Conservation (phyloP, 2,113 vertebrate species). For the Strix uralensis region DNA sequence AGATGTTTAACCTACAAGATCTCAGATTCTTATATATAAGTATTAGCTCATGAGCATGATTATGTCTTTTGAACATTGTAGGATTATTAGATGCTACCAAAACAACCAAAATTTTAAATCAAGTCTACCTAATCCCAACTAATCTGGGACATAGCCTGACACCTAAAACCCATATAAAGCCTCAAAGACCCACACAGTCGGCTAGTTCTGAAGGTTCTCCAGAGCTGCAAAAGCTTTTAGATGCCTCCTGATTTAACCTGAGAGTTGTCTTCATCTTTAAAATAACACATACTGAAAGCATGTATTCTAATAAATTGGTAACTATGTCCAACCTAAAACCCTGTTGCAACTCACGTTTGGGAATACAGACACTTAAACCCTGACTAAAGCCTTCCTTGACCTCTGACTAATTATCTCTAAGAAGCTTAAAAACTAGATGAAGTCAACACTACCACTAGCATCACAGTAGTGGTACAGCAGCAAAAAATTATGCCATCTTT, state of each 20-base stretch:
- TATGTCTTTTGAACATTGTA: neutral
- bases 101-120: neutral
- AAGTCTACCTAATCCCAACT: neutral
- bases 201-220: neutral
- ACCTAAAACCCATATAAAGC: neutral
- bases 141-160: neutral
- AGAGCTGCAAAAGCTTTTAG: neutral
- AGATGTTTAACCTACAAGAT: neutral
- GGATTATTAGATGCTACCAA: neutral
- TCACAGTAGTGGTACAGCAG: neutral
- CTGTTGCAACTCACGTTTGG: neutral
- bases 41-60: neutral
- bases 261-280: neutral
- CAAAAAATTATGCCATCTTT: neutral
- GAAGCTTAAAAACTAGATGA: neutral
- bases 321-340: neutral
- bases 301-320: neutral
- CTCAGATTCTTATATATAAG: neutral
- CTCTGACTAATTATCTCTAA: neutral
- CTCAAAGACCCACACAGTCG: neutral
- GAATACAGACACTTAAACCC: neutral
- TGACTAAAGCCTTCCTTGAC: neutral
- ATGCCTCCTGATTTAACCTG: neutral
- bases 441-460: neutral
- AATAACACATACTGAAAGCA: neutral